These are phyloP conservation scores for Chloropsis hardwickii DNA, from an alignment of 2,113 vertebrate genomes.

Conservation along the genomic window DNA sequence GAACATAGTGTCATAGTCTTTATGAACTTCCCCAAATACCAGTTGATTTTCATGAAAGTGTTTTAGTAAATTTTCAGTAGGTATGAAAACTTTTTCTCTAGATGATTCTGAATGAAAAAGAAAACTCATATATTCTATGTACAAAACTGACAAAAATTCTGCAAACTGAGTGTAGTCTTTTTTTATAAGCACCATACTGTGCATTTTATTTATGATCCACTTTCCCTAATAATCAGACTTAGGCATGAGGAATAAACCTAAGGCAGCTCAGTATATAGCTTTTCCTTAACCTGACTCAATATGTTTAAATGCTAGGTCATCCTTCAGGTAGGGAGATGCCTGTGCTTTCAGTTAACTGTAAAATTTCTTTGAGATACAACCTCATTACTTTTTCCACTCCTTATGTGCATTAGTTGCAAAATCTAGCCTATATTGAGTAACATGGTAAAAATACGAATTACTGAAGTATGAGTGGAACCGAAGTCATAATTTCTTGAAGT, in stretches of 20 bases:
- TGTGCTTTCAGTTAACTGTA: background rate
- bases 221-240: background rate
- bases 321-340: background rate
- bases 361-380: background rate
- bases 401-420: background rate
- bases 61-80: background rate
- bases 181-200: background rate
- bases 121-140: background rate
- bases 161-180: background rate
- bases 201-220: rapidly evolving
- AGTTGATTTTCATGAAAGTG: background rate
- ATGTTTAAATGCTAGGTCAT: background rate
- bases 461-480: background rate
- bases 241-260: background rate
- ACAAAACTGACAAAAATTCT: background rate
- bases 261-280: background rate
- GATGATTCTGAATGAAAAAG: background rate
- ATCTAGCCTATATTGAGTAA: background rate
- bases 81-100: background rate
- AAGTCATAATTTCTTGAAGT: background rate
- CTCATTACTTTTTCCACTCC: background rate
- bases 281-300: background rate
- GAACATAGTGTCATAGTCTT: background rate
- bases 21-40: background rate
- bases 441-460: background rate